These are phyloP conservation scores for Sorex maritimensis DNA, from an alignment of 2,797 vertebrate genomes.

Conservation along the genomic window DNA sequence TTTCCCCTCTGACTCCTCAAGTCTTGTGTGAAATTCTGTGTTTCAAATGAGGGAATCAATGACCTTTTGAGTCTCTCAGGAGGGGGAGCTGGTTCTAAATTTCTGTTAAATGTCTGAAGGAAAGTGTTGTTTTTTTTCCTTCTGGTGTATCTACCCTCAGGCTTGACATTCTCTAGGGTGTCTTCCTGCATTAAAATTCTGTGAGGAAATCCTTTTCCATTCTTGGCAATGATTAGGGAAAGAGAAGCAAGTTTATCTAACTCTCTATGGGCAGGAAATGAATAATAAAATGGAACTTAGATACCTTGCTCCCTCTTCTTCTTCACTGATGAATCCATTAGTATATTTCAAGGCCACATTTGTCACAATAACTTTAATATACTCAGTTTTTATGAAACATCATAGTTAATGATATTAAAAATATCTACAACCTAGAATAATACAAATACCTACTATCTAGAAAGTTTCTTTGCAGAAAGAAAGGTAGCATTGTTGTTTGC, in stretches of 20 bases:
- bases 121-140: neutral
- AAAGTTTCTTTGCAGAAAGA: conserved; percentile 7
- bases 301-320: neutral
- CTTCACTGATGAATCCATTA: conserved; percentile 40
- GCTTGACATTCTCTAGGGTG: conserved; percentile 59
- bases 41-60: conserved; percentile 20
- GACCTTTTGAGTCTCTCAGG: conserved; percentile 14
- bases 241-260: conserved; percentile 67
- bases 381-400: conserved; percentile 26
- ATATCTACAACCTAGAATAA: neutral
- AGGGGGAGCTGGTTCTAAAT: neutral
- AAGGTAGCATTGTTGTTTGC: neutral
- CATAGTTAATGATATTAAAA: conserved; percentile 40
- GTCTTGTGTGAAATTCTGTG: neutral
- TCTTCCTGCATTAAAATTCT: conserved; percentile 68
- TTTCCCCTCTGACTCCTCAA: neutral
- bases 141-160: conserved; percentile 8
- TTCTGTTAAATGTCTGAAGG: conserved; percentile 25
- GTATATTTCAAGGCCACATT: conserved; percentile 32
- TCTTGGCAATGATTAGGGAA: conserved; percentile 46
- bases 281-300: conserved; percentile 42
- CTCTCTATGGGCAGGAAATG: conserved; percentile 52
- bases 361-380: conserved; percentile 20
- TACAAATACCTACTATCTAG: neutral
- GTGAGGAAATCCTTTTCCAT: conserved; percentile 50